Conservation (phyloP, 2,888 invertebrate genomes). For the Odontothrips loti region DNA sequence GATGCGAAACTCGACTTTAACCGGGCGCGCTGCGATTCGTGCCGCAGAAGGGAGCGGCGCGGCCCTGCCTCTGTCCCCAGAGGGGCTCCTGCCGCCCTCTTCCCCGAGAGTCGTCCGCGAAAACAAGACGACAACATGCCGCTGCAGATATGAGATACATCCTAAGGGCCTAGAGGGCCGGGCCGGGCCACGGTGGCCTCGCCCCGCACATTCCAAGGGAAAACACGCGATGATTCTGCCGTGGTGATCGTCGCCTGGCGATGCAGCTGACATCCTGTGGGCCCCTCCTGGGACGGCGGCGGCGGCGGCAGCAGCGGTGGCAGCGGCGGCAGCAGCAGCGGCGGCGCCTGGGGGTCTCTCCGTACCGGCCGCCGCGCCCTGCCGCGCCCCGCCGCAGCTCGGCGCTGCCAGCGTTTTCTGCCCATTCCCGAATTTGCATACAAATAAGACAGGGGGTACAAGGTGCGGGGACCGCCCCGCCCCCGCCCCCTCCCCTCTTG, state of each 20-base stretch:
- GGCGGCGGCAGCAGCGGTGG: not conserved
- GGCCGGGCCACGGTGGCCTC: not conserved
- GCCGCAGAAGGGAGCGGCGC: too few species aligned
- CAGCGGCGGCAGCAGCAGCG: too few species aligned
- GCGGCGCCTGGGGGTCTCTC: not conserved
- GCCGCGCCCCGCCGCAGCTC: not conserved
- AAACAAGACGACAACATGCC: too few species aligned
- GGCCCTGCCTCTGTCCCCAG: too few species aligned
- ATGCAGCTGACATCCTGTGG: not conserved
- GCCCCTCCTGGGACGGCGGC: not conserved
- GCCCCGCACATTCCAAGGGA: not conserved
- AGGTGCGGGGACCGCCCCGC: conserved; percentile 3
- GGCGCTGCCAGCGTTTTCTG: conserved; percentile 17
- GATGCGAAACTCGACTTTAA: too few species aligned
- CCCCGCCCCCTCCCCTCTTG: not conserved
- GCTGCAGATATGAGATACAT: too few species aligned
- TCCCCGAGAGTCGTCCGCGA: too few species aligned
- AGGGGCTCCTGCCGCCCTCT: too few species aligned
- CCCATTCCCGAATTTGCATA: conserved; percentile 26
- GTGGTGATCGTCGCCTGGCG: not conserved
- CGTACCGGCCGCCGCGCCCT: not conserved
- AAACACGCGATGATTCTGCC: not conserved
- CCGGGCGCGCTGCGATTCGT: too few species aligned
- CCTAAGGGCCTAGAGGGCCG: not conserved
- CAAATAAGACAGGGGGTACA: conserved; percentile 25